These are phyloP conservation scores for Globicephala melas DNA, from an alignment of 2,113 vertebrate genomes.

Conservation along the genomic window DNA sequence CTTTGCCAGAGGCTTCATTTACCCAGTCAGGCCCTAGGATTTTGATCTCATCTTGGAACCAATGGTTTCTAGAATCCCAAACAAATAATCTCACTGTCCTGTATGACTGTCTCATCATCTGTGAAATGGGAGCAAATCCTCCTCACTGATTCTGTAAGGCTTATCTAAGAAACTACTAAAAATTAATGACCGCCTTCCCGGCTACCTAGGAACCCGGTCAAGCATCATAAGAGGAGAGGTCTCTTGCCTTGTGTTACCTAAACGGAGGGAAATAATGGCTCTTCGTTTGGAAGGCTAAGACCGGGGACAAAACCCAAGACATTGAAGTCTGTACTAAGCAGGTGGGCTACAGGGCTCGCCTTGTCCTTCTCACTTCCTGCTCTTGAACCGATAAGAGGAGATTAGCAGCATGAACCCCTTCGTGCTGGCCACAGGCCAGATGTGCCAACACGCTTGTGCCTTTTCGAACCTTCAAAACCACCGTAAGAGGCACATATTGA, in stretches of 20 bases:
- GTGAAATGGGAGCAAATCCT: not conserved
- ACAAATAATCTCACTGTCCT: not conserved
- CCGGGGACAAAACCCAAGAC: not conserved
- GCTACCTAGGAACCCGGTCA: not conserved
- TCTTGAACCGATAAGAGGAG: not conserved
- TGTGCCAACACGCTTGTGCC: fast-evolving
- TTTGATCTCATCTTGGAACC: not conserved
- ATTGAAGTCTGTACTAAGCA: fast-evolving
- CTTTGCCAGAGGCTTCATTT: not conserved
- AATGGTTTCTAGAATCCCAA: not conserved
- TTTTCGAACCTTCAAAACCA: not conserved
- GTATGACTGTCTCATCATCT: not conserved
- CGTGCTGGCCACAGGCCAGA: fast-evolving
- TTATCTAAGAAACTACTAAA: not conserved
- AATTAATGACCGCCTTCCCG: not conserved
- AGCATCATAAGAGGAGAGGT: not conserved
- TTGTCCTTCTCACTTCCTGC: not conserved
- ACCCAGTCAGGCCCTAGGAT: not conserved
- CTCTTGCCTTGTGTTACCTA: not conserved
- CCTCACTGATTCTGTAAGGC: not conserved
- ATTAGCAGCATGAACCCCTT: not conserved
- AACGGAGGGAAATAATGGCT: not conserved
- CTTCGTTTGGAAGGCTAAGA: not conserved
- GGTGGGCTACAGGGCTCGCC: no score
- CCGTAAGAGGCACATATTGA: not conserved